Conservation (phyloP, 2,888 invertebrate genomes). For the Sussaba pulchella region DNA sequence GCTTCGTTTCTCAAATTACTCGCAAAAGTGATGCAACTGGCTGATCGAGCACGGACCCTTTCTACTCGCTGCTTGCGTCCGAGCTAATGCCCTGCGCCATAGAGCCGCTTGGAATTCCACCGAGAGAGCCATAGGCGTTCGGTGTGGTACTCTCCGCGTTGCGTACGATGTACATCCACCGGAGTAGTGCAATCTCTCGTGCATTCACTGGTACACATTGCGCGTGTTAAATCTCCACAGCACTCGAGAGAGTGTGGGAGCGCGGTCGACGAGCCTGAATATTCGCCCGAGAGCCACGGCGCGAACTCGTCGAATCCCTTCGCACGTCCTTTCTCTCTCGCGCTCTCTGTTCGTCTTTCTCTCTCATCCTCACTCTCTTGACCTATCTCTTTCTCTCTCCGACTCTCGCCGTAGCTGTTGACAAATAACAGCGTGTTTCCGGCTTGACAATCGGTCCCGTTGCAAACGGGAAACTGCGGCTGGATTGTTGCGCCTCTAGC, state of each 20-base stretch:
- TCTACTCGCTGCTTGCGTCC: background rate
- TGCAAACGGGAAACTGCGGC: conserved; percentile 55
- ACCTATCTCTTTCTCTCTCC: conserved; percentile 6
- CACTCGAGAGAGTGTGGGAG: conserved; percentile 25
- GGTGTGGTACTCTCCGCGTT: conserved; percentile 2
- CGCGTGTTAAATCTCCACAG: conserved; percentile 53
- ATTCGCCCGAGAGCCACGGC: conserved; percentile 27
- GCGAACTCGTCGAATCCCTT: conserved; percentile 9
- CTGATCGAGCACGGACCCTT: background rate
- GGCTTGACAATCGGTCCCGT: conserved; percentile 61
- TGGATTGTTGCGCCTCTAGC: conserved; percentile 48
- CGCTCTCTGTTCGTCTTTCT: background rate
- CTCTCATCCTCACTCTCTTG: background rate
- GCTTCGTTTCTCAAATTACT: too few species aligned
- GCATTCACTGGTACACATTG: conserved; percentile 31
- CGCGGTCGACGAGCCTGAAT: conserved; percentile 26
- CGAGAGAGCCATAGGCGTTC: too few species aligned
- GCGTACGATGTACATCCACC: conserved; percentile 28
- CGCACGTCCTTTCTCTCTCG: background rate
- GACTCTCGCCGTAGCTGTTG: conserved; percentile 35
- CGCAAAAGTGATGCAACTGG: background rate
- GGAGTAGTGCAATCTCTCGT: background rate
- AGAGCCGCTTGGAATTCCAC: too few species aligned
- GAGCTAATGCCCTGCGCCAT: conserved; percentile 7
- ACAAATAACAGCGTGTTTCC: conserved; percentile 61